Conservation (phyloP, 2,797 vertebrate species). For the Thamnophis elegans region DNA sequence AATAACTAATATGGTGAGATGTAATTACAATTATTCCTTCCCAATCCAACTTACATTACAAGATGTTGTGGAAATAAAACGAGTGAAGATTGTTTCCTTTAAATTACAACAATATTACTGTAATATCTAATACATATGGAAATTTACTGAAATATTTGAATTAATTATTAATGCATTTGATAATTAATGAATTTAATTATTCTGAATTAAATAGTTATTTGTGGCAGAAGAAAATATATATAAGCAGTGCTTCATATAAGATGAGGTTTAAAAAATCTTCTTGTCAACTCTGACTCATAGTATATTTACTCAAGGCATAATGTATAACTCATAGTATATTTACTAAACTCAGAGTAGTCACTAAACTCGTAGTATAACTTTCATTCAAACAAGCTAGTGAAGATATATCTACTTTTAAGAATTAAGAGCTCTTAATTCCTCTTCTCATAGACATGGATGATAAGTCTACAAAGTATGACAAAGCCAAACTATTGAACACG, state of each 20-base stretch:
- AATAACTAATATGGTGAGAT: no score
- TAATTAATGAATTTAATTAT: neutral
- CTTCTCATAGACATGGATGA: neutral
- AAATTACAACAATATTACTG: neutral
- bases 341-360: no score
- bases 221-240: neutral
- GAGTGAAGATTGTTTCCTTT: neutral
- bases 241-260: neutral
- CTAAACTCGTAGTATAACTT: neutral
- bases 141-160: neutral
- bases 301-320: neutral
- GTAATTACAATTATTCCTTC: neutral
- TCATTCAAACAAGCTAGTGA: neutral
- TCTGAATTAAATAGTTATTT: neutral
- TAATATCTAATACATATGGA: neutral
- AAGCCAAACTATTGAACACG: conserved; percentile 3
- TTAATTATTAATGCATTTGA: neutral
- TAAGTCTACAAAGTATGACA: neutral
- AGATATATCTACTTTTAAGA: neutral
- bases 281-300: conserved; percentile 3
- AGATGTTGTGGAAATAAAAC: neutral
- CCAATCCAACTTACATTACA: neutral
- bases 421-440: neutral
- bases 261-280: neutral
- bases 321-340: no score